Base-by-base conservation (phyloP, 2,888 invertebrate genomes). In the Teleiodes luculella region DNA sequence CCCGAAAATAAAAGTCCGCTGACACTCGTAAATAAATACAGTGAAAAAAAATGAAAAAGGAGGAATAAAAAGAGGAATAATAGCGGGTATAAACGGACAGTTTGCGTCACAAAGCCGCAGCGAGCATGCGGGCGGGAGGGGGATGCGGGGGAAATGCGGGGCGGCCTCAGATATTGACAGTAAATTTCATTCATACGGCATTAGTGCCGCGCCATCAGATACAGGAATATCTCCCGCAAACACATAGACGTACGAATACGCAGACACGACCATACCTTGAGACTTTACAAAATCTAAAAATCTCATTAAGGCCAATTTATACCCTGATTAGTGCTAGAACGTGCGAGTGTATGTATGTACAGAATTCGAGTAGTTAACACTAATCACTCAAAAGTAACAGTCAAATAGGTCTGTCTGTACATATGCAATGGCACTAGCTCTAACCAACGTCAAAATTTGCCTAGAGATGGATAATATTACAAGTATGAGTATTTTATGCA, bases 111-210 rank as follows among this genome's bases (percentile, higher is more conserved):
- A 88, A 86, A 88, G 86, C 87, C 86, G 80, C 86, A 86, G 39
- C 39, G 20, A 11, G 18, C 39, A 41, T 41, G 43, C 43, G 43
- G 43, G 43, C 24, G 5, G 5, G 20, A 11, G 20, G 20, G 7
- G 24, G 11, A 5, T 18, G 43, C n/a, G 28, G 24, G 13, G 6
- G 28, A 4, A 28, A 3, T 18, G 48, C 35, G 37, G 20, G 20
- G 87, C 87, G 87, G 88, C 87, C 78, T 81, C 83, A 82, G 87
- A 87, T 89, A 89, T 89, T 90, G 90, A 90, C 90, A 90, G 89
- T 88, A 89, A 88, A 89, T 88, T 88, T 89, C 88, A 88, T 90
- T 90, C 89, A 87, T 88, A 83, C 80, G 78, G 85, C 80, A 87
- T 90, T 90, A 90, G 88, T 87, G 86, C 83, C 86, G 83, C 83